A percentile compares a stretch with the other conserved stretches of the same genome.
Conservation (phyloP, 2,797 vertebrate genomes). For the Argyrosomus regius region DNA sequence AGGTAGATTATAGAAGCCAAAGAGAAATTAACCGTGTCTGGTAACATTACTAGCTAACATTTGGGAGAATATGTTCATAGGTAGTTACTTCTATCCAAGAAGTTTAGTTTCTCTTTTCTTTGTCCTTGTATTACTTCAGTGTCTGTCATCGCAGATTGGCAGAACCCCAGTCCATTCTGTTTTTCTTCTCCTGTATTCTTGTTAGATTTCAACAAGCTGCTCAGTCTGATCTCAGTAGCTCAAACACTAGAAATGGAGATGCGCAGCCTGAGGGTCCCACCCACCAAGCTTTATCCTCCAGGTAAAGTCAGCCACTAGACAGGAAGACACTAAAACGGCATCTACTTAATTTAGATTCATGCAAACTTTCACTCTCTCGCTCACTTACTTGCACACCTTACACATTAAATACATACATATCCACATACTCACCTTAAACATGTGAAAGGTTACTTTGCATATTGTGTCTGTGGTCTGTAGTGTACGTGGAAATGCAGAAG, state of each 20-base stretch:
- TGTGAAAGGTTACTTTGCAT: constrained; percentile 2
- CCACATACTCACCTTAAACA: background rate
- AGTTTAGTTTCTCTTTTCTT: background rate
- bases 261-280: constrained; percentile 37
- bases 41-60: constrained; percentile 10
- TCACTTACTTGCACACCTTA: background rate
- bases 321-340: constrained; percentile 11
- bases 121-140: constrained; percentile 3
- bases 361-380: background rate
- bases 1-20: constrained; percentile 79
- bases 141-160: constrained; percentile 5
- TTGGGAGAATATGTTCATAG: background rate
- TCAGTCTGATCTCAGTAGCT: constrained; percentile 59
- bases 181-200: constrained; percentile 33
- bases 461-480: constrained; percentile 60
- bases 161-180: background rate
- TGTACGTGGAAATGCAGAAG: constrained; percentile 42
- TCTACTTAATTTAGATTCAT: background rate
- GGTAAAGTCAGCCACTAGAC: constrained; percentile 53
- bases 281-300: constrained; percentile 55
- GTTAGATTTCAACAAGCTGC: constrained; percentile 68
- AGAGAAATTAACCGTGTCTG: constrained; percentile 2
- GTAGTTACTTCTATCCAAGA: background rate
- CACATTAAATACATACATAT: constrained; percentile 7
- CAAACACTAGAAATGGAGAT: constrained; percentile 46